Percentiles rank a stretch among this genome's conserved stretches.
These are phyloP conservation scores for Psephotus haematonotus DNA, from an alignment of 2,113 vertebrate species.

Conservation along the genomic window DNA sequence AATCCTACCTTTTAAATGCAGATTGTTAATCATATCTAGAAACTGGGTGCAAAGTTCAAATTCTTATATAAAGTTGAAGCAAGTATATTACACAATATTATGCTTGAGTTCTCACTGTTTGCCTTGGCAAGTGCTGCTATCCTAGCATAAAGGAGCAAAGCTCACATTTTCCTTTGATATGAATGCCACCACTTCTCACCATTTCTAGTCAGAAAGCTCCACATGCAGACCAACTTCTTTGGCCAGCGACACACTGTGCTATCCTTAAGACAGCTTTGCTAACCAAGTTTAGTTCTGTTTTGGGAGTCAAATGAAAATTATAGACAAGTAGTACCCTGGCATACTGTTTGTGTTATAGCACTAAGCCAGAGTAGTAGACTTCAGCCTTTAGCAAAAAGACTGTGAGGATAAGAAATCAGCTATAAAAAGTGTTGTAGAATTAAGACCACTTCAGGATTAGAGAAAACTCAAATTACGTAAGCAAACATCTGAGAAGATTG, in stretches of 20 bases:
- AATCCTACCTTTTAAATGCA: neutral
- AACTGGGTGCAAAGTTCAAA: neutral
- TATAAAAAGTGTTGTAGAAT: neutral
- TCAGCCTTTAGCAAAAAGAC: neutral
- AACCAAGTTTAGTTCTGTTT: neutral
- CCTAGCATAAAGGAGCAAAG: neutral
- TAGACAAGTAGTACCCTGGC: neutral
- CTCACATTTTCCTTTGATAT: neutral
- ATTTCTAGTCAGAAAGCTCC: neutral
- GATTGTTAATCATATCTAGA: neutral
- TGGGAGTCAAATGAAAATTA: neutral
- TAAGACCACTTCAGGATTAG: neutral
- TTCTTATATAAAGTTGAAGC: neutral
- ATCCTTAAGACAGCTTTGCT: neutral
- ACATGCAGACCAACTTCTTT: neutral
- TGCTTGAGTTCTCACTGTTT: neutral
- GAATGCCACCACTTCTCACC: neutral
- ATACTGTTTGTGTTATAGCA: neutral
- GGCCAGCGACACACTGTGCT: neutral
- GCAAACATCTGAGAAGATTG: neutral
- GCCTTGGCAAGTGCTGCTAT: conserved; percentile 2
- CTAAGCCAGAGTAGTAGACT: neutral
- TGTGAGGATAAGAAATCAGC: neutral
- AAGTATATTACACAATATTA: neutral
- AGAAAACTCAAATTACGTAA: neutral